Conservation (phyloP, 2,888 invertebrate species). For the Trypoxylon attenuatum region DNA sequence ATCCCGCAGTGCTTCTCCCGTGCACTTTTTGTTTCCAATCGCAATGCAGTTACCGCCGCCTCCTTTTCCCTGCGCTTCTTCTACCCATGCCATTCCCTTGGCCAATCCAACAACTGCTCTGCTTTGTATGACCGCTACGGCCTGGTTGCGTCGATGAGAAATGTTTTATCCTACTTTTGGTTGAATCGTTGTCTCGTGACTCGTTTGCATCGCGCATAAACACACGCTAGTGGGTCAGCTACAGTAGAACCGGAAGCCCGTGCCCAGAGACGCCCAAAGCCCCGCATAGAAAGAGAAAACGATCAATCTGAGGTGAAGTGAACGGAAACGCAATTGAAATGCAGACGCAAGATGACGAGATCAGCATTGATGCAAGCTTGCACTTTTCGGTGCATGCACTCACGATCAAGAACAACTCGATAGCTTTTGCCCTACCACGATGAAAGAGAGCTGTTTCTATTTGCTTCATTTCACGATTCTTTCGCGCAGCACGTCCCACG, state of each 20-base stretch:
- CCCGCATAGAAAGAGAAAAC: constrained; percentile 38
- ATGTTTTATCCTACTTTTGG: constrained; percentile 3
- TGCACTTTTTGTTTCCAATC: constrained; percentile 22
- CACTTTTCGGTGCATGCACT: too few species aligned
- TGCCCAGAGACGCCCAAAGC: constrained; percentile 63
- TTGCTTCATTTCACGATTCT: constrained; percentile 1
- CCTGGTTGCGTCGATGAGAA: too few species aligned
- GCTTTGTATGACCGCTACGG: constrained; percentile 21
- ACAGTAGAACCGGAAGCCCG: constrained; percentile 46
- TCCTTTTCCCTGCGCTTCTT: not conserved
- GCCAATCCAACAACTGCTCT: not conserved
- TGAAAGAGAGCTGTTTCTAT: constrained; percentile 8
- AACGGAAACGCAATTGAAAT: constrained; percentile 8
- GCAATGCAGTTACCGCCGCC: constrained; percentile 24
- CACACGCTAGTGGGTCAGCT: constrained; percentile 33
- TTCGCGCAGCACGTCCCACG: not conserved
- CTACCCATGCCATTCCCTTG: not conserved
- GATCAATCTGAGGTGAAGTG: constrained; percentile 22
- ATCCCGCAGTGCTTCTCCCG: constrained; percentile 22
- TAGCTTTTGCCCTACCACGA: too few species aligned
- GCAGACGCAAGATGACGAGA: too few species aligned
- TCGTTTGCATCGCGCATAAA: constrained; percentile 12
- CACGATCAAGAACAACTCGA: too few species aligned
- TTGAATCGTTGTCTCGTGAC: constrained; percentile 35
- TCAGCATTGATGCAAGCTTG: too few species aligned